phyloP scores from a whole-genome alignment of 2,113 vertebrate genomes.

The Cromileptes altivelis region DNA sequence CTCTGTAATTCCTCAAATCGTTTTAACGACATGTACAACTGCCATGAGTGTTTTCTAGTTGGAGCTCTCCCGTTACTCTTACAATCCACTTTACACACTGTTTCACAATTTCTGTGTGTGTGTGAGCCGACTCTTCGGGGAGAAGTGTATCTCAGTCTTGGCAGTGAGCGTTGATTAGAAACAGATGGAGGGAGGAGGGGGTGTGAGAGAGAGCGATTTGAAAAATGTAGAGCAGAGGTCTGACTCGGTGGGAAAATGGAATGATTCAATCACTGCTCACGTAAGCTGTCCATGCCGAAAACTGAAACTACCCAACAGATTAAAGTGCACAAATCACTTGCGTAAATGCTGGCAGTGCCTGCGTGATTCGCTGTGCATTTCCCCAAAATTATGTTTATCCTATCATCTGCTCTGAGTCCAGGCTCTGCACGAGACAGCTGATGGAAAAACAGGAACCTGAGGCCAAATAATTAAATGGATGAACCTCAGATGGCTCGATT shows the following conservation, averaged over 20 bases:
- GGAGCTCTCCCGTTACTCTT: not conserved
- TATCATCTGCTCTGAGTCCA: slow-evolving; percentile 3
- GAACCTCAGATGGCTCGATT: not conserved
- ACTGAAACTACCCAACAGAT: slow-evolving; percentile 33
- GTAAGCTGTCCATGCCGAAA: slow-evolving; percentile 18
- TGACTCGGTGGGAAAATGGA: slow-evolving; percentile 61
- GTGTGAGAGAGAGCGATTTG: slow-evolving; percentile 24
- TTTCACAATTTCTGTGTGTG: slow-evolving; percentile 25
- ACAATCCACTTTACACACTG: slow-evolving; percentile 27
- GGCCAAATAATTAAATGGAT: not conserved
- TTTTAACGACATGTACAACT: not conserved
- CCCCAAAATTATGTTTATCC: not conserved
- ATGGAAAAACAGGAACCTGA: slow-evolving; percentile 10
- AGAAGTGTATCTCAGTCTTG: slow-evolving; percentile 45
- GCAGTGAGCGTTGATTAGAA: slow-evolving; percentile 68
- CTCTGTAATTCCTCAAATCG: not conserved
- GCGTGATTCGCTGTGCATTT: slow-evolving; percentile 21
- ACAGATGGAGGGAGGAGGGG: slow-evolving; percentile 69
- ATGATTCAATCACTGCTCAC: slow-evolving; percentile 38
- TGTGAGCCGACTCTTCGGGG: slow-evolving; percentile 25
- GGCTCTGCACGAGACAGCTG: not conserved
- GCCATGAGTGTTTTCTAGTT: not conserved
- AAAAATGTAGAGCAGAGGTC: slow-evolving; percentile 58
- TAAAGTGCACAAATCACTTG: slow-evolving; percentile 18
- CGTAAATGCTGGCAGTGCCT: slow-evolving; percentile 12